Conservation (phyloP, 2,797 vertebrate genomes). For the Fistularia tabacaria region DNA sequence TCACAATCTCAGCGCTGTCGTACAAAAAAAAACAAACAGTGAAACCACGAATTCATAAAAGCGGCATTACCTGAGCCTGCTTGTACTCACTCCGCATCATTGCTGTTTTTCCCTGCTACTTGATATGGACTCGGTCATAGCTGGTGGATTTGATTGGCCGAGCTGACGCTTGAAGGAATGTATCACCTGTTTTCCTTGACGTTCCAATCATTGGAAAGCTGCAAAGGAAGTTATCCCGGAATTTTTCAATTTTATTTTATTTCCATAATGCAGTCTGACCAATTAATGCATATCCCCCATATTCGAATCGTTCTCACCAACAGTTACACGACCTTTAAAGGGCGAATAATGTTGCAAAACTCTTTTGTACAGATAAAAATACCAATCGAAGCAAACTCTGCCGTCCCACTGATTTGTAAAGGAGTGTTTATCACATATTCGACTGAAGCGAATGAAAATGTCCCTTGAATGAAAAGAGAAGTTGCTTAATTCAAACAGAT, state of each 20-base stretch:
- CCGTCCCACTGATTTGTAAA: slow-evolving; percentile 10
- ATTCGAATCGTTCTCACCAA: background rate
- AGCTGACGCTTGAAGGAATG: slow-evolving; percentile 31
- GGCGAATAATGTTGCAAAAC: slow-evolving; percentile 6
- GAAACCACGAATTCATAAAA: slow-evolving; percentile 8
- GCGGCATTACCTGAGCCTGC: slow-evolving; percentile 34
- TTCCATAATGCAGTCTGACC: too few relatives aligned
- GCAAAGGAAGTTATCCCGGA: slow-evolving; percentile 1
- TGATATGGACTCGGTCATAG: slow-evolving; percentile 8
- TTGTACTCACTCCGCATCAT: slow-evolving; percentile 18
- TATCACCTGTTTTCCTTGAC: slow-evolving; percentile 24
- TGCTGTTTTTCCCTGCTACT: slow-evolving; percentile 35
- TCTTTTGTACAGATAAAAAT: background rate
- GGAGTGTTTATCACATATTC: too few relatives aligned
- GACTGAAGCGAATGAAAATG: too few relatives aligned
- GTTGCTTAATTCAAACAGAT: too few relatives aligned
- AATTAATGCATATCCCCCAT: too few relatives aligned
- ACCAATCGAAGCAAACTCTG: slow-evolving; percentile 2
- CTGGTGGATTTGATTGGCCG: slow-evolving; percentile 12
- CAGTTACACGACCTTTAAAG: too few relatives aligned
- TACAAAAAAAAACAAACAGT: background rate
- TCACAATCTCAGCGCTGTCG: too few relatives aligned
- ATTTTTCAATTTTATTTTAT: too few relatives aligned
- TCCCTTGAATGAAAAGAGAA: too few relatives aligned
- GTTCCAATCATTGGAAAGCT: too few relatives aligned